phyloP scores from a whole-genome alignment of 2,113 vertebrate genomes.

The Callaeas wilsoni region DNA sequence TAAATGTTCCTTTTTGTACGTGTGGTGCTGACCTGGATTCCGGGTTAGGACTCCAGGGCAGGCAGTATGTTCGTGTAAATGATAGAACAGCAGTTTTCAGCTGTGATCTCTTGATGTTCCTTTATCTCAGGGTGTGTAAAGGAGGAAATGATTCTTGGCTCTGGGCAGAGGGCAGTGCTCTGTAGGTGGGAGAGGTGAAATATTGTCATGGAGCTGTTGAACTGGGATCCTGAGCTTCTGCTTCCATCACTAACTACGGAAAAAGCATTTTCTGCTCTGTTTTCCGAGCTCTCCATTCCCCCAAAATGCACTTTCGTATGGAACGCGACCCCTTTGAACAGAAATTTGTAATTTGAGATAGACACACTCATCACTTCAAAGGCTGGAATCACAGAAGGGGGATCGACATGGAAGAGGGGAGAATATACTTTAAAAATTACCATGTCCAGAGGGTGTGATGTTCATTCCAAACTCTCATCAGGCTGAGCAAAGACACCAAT shows the following conservation, averaged over 20 bases:
- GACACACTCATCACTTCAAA: not conserved
- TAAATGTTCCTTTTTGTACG: not conserved
- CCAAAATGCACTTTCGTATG: not conserved
- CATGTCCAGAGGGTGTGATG: not conserved
- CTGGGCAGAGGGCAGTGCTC: not conserved
- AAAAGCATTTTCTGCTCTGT: not conserved
- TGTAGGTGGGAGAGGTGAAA: not conserved
- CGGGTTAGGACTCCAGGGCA: not conserved
- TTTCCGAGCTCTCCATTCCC: not conserved
- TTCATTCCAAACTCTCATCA: not conserved
- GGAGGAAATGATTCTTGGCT: not conserved
- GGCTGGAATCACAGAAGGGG: not conserved
- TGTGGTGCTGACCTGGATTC: not conserved
- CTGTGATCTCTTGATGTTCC: not conserved
- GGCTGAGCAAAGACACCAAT: not conserved
- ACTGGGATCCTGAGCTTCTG: not conserved
- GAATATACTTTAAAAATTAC: not conserved
- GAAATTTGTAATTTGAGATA: not conserved
- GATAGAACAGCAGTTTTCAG: not conserved
- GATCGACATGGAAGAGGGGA: not conserved
- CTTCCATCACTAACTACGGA: not conserved
- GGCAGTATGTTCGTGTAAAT: not conserved
- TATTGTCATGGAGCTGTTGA: not conserved
- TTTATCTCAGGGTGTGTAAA: not conserved
- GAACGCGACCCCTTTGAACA: not conserved